Evolutionary conservation across 2,888 invertebrate genomes (phyloP).

Genomic region (Acronicta alni): DNA sequence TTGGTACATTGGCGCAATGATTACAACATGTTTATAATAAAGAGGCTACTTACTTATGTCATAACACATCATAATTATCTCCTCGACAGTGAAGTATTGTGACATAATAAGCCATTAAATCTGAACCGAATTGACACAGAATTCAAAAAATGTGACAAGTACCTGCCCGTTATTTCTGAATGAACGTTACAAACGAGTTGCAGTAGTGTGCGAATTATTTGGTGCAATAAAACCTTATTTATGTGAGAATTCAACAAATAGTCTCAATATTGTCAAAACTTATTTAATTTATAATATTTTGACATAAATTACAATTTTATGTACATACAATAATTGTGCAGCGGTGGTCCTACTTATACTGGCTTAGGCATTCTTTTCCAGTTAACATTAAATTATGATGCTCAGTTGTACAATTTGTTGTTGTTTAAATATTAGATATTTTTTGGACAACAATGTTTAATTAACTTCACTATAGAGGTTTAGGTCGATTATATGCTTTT

Average conservation of each 20-base stretch:
- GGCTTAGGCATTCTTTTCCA: neutral
- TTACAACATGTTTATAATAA: neutral
- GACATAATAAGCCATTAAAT: slow-evolving; percentile 22
- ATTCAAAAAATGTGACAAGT: slow-evolving; percentile 32
- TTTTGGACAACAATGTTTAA: too few relatives aligned
- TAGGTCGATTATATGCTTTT: too few relatives aligned
- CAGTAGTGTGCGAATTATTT: slow-evolving; percentile 24
- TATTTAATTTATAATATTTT: too few relatives aligned
- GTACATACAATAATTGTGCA: neutral
- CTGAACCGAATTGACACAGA: slow-evolving; percentile 20
- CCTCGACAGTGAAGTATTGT: neutral
- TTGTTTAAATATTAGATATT: neutral
- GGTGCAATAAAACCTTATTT: slow-evolving; percentile 23
- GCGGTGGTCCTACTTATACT: neutral
- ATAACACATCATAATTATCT: neutral
- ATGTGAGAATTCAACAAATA: slow-evolving; percentile 11
- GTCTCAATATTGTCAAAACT: slow-evolving; percentile 11
- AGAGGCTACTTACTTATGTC: neutral
- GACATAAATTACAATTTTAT: too few relatives aligned
- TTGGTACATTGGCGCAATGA: neutral
- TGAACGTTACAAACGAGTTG: slow-evolving; percentile 23
- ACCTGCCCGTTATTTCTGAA: slow-evolving; percentile 19
- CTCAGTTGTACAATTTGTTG: neutral
- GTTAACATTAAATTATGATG: neutral
- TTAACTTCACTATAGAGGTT: too few relatives aligned